These are phyloP conservation scores for Ptiloglossa arizonensis DNA, from an alignment of 1,140 invertebrate species.

Conservation along the genomic window DNA sequence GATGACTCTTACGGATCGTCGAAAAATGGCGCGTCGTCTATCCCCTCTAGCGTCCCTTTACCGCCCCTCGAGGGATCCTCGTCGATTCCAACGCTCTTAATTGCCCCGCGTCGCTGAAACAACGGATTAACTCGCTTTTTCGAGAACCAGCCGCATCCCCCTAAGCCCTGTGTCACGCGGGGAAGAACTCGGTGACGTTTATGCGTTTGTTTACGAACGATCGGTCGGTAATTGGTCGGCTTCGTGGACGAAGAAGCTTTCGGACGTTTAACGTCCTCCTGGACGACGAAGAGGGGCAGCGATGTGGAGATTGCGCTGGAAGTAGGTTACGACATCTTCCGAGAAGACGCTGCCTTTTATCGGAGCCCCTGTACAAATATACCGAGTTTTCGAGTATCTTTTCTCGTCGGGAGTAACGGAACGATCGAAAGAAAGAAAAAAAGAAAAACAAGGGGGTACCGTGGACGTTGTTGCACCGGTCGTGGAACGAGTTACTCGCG, in stretches of 20 bases:
- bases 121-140: conserved; percentile 23
- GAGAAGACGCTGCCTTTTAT: conserved; percentile 3
- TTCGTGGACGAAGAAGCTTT: not conserved
- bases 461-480: no score
- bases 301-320: not conserved
- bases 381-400: no score
- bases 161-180: no score
- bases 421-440: no score
- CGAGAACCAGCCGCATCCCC: not conserved
- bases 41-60: no score
- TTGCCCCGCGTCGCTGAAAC: conserved; percentile 10
- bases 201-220: conserved; percentile 26
- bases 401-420: not conserved
- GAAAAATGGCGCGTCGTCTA: not conserved
- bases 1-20: conserved; percentile 30
- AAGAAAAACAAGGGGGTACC: no score
- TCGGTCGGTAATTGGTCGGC: conserved; percentile 2
- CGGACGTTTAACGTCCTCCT: not conserved
- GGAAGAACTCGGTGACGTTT: conserved; percentile 5
- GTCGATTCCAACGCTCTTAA: conserved; percentile 26
- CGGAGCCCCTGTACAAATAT: not conserved
- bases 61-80: no score
- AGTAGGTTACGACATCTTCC: conserved; percentile 2
- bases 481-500: no score
- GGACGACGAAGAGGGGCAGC: no score